Evolutionary conservation across 2,113 vertebrate genomes (phyloP).

Genomic region (Saguinus imperator): DNA sequence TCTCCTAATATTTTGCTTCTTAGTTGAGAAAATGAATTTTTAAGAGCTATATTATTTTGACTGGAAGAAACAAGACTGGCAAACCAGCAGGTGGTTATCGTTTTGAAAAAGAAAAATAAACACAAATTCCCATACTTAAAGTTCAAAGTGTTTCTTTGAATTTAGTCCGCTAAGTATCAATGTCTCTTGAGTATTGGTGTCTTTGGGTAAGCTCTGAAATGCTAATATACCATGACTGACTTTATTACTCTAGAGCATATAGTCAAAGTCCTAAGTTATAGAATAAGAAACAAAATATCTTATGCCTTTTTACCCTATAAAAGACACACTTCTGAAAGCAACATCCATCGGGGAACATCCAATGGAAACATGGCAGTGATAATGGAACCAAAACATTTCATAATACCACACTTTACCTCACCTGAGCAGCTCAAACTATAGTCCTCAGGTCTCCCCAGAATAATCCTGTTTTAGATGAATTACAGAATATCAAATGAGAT

Average conservation of each 20-base stretch:
- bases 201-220: constrained; percentile 49
- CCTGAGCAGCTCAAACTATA: neutral
- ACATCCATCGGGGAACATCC: neutral
- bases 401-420: neutral
- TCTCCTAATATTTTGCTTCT: constrained; percentile 55
- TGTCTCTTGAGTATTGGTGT: constrained; percentile 30
- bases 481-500: neutral
- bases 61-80: constrained; percentile 62
- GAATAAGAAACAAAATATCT: neutral
- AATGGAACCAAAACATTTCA: neutral
- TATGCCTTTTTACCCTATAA: neutral
- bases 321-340: neutral
- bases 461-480: neutral
- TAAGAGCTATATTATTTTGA: constrained; percentile 58
- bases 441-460: neutral
- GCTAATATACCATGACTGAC: neutral
- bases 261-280: neutral
- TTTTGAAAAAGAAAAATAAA: constrained; percentile 67
- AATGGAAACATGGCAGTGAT: neutral
- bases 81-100: constrained; percentile 56
- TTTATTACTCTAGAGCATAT: neutral
- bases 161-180: constrained; percentile 16
- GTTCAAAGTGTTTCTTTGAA: constrained; percentile 56
- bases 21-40: constrained; percentile 63
- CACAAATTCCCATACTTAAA: constrained; percentile 47